These are phyloP conservation scores for Astreopora myriophthalma DNA, from an alignment of 64 coral and sea anemone species.

Conservation along the genomic window DNA sequence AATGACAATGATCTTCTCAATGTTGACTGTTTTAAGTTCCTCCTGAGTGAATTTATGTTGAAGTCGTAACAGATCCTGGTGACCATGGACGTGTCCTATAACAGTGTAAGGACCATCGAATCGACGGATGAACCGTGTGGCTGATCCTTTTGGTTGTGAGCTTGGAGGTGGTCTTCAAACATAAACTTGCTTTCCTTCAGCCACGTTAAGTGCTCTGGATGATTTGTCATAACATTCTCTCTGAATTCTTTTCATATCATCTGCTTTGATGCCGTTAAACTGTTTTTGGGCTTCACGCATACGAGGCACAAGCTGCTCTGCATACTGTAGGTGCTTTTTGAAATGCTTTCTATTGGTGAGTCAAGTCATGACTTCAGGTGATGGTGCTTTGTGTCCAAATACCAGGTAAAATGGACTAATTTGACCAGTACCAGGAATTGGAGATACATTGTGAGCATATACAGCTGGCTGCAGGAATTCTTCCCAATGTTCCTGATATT, in stretches of 20 bases:
- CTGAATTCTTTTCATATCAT: neutral
- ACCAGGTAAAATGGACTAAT: neutral
- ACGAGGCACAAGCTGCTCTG: neutral
- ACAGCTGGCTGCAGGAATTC: constrained; percentile 40
- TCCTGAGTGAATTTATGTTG: neutral
- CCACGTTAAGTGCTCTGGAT: neutral
- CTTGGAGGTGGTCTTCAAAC: neutral
- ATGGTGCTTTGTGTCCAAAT: neutral
- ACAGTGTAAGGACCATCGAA: constrained; percentile 34
- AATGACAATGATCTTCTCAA: constrained; percentile 17
- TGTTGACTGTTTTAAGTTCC: neutral
- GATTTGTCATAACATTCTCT: neutral
- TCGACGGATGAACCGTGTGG: neutral
- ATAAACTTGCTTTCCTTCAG: neutral
- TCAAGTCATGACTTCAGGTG: no score
- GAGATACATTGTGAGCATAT: constrained; percentile 31
- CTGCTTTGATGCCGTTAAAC: constrained; percentile 6
- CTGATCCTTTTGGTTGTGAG: neutral
- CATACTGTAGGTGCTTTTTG: neutral
- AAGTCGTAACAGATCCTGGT: neutral
- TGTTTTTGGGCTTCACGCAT: neutral
- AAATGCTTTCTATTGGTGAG: no score
- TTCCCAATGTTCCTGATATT: constrained; percentile 38
- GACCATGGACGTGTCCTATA: no score
- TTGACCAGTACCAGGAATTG: neutral